Conservation (phyloP, 2,113 vertebrate genomes). For the Phoenicopterus ruber region DNA sequence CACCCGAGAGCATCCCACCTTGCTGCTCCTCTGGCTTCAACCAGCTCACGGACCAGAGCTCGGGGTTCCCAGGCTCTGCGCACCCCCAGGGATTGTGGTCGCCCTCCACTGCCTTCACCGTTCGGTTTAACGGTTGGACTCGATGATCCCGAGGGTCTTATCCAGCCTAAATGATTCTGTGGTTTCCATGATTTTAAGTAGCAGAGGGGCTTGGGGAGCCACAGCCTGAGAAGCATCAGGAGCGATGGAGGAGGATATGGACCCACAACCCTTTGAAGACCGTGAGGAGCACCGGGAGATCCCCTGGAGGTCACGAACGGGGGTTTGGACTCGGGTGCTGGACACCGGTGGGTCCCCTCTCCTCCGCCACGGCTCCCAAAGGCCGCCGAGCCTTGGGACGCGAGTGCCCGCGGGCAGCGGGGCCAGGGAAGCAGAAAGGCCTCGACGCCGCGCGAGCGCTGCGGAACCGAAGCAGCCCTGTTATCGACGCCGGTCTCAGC, state of each 20-base stretch:
- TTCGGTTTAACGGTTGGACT: not conserved
- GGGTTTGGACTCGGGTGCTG: not conserved
- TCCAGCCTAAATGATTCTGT: not conserved
- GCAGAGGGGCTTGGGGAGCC: not conserved
- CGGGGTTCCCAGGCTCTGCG: not conserved
- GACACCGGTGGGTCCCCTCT: not conserved
- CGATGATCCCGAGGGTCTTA: not conserved
- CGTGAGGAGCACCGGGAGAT: not conserved
- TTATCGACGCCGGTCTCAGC: not conserved
- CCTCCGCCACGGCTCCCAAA: not conserved
- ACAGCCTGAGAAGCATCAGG: not conserved
- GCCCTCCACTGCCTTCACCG: not conserved
- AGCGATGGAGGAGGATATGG: not conserved
- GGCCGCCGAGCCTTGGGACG: not conserved
- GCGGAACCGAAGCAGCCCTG: not conserved
- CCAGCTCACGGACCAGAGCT: not conserved
- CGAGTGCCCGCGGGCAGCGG: fast-evolving
- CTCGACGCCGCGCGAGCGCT: not conserved
- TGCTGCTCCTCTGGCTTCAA: not conserved
- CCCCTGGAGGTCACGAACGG: not conserved
- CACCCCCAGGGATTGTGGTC: not conserved
- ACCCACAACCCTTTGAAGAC: not conserved
- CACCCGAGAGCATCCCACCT: not conserved
- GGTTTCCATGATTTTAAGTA: not conserved
- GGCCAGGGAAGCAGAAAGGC: not conserved